Evolutionary conservation across 1,140 invertebrate species (phyloP).

Genomic region (Chelonus insularis): DNA sequence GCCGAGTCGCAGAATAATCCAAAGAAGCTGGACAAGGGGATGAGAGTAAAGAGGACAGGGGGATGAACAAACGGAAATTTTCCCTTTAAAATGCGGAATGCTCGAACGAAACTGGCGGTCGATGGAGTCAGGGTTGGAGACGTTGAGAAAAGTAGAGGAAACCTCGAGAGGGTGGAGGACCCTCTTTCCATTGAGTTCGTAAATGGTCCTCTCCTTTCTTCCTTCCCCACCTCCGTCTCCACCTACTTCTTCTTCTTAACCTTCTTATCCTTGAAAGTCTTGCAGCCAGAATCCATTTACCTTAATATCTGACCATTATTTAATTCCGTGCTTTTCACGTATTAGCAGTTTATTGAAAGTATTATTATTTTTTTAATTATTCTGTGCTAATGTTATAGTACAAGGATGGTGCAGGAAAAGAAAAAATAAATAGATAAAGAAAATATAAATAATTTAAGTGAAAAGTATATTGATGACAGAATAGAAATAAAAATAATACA

Average conservation of each 20-base stretch:
- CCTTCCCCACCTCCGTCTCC: conserved; percentile 12
- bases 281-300: conserved; percentile 40
- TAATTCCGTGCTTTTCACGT: conserved; percentile 33
- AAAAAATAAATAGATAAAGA: too few relatives aligned
- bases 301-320: conserved; percentile 40
- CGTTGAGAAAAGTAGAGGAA: conserved; percentile 16
- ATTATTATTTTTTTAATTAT: background rate
- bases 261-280: conserved; percentile 5
- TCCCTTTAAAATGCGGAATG: conserved; percentile 59
- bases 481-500: too few relatives aligned
- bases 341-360: background rate
- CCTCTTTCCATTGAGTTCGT: conserved; percentile 49
- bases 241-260: background rate
- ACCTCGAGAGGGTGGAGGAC: conserved; percentile 36
- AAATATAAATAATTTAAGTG: too few relatives aligned
- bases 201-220: conserved; percentile 42
- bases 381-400: background rate
- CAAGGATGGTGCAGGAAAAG: too few relatives aligned
- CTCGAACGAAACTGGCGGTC: conserved; percentile 41
- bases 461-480: too few relatives aligned
- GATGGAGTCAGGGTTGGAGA: conserved; percentile 40
- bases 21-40: conserved; percentile 30
- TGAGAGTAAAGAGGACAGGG: conserved; percentile 24
- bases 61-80: conserved; percentile 57
- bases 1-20: conserved; percentile 52